Conservation (phyloP, 2,113 vertebrate genomes). For the Dryoscopus gambensis region DNA sequence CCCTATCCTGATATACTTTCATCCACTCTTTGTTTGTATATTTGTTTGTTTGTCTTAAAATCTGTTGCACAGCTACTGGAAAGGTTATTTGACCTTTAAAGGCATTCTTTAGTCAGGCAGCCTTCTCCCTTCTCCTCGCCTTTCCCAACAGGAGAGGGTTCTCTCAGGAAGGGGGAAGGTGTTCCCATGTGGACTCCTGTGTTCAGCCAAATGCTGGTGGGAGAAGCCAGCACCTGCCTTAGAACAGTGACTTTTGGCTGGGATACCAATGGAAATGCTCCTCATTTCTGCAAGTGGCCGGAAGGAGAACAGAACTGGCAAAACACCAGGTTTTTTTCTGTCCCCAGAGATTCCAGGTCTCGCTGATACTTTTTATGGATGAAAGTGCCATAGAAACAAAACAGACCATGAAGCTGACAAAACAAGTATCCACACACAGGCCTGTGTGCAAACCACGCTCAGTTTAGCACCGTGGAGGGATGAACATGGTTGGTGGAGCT, state of each 20-base stretch:
- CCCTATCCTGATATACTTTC: neutral
- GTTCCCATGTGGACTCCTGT: neutral
- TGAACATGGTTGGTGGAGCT: neutral
- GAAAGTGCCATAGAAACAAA: neutral
- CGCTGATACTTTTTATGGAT: neutral
- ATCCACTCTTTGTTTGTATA: neutral
- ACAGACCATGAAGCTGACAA: neutral
- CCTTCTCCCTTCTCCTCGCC: neutral
- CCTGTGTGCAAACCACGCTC: neutral
- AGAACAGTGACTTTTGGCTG: neutral
- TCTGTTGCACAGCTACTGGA: neutral
- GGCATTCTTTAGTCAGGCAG: neutral
- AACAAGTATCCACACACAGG: neutral
- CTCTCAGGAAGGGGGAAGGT: neutral
- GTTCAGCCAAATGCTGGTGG: neutral
- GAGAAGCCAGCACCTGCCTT: neutral
- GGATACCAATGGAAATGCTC: neutral
- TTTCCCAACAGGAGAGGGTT: neutral
- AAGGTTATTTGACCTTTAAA: neutral
- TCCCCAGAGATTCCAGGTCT: neutral
- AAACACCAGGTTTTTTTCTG: neutral
- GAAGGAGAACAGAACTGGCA: neutral
- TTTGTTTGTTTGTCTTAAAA: neutral
- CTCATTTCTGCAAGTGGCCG: neutral
- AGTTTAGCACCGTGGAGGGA: neutral